Conservation (phyloP, 2,113 vertebrate species). For the Balaeniceps rex region DNA sequence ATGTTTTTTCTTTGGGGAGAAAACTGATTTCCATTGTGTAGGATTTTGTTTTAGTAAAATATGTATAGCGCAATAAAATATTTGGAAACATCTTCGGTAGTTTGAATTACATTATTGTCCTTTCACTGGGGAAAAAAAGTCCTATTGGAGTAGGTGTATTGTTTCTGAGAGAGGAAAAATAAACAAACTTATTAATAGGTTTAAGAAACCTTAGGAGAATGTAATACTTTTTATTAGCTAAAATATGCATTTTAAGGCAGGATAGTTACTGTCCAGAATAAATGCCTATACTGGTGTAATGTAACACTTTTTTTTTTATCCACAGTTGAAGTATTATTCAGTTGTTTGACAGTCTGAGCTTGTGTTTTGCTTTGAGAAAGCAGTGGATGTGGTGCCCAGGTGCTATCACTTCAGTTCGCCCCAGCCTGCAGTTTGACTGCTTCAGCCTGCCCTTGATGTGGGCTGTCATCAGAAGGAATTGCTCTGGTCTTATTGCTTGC, state of each 20-base stretch:
- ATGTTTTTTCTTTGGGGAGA: background rate
- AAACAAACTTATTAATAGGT: background rate
- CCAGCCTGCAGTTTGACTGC: background rate
- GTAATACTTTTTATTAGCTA: background rate
- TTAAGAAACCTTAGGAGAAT: background rate
- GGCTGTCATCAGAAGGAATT: no score
- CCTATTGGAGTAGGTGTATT: background rate
- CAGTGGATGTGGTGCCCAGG: background rate
- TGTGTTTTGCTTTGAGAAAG: background rate
- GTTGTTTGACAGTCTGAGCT: background rate
- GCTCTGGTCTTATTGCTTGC: background rate
- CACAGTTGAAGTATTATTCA: background rate
- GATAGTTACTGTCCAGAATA: background rate
- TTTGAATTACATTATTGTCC: background rate
- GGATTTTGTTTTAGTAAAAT: background rate
- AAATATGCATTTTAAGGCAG: background rate
- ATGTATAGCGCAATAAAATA: background rate
- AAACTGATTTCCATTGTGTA: background rate
- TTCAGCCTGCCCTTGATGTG: background rate
- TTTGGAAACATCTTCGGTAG: background rate
- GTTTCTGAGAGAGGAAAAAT: background rate
- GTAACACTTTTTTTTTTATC: background rate
- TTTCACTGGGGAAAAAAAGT: background rate
- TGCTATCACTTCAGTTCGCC: background rate
- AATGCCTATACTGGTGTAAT: background rate